These are phyloP conservation scores for Eunapius fragilis DNA, from an alignment of 37 sponge, comb jelly and placozoan genomes.

Conservation along the genomic window DNA sequence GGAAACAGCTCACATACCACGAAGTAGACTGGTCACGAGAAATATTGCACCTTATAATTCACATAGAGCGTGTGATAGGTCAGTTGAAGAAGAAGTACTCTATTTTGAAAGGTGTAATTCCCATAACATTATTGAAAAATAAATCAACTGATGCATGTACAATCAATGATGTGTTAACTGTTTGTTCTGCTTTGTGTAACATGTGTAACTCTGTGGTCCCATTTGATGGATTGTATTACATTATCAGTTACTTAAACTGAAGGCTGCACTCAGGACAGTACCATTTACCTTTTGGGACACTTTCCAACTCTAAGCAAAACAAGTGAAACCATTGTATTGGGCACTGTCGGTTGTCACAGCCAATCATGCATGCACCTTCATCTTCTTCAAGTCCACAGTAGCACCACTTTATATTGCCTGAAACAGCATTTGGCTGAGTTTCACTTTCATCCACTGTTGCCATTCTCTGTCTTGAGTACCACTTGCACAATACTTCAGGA, in stretches of 20 bases:
- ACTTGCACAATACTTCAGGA: slow-evolving; percentile 62
- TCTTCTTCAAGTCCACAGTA: slow-evolving; percentile 23
- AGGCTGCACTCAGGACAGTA: slow-evolving; percentile 49
- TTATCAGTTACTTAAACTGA: background rate
- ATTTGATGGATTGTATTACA: slow-evolving; percentile 18
- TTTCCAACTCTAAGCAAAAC: slow-evolving; percentile 29
- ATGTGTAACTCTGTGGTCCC: slow-evolving; percentile 21
- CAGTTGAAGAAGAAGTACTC: slow-evolving; percentile 41
- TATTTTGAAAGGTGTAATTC: slow-evolving; percentile 23
- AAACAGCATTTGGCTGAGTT: background rate
- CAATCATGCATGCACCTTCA: slow-evolving; percentile 15
- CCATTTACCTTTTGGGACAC: slow-evolving; percentile 67
- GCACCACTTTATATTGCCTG: background rate
- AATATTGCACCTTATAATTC: slow-evolving; percentile 32
- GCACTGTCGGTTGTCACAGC: slow-evolving; percentile 34
- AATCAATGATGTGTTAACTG: slow-evolving; percentile 20
- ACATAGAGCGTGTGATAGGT: slow-evolving; percentile 48
- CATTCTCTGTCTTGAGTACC: slow-evolving; percentile 16
- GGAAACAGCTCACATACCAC: slow-evolving; percentile 27
- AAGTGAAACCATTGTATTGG: slow-evolving; percentile 56
- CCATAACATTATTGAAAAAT: slow-evolving; percentile 2
- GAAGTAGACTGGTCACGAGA: slow-evolving; percentile 25
- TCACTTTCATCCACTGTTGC: background rate
- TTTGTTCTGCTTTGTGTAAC: slow-evolving; percentile 41
- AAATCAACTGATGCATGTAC: background rate